A percentile compares a stretch with the other conserved stretches of the same genome.
These are phyloP conservation scores for Microtus ochrogaster DNA, from an alignment of 2,113 vertebrate species.

Conservation along the genomic window DNA sequence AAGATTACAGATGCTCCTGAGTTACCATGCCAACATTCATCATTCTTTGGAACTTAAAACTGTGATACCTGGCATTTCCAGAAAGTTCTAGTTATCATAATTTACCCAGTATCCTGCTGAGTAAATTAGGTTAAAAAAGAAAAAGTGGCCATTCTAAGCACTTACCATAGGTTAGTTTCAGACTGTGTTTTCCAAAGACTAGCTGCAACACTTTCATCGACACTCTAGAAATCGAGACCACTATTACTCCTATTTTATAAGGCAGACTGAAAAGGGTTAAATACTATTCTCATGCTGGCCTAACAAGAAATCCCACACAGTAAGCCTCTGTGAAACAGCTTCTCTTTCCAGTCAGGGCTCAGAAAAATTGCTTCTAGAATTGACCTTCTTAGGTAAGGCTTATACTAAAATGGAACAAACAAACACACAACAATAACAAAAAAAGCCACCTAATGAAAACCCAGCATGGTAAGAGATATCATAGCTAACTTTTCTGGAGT, in stretches of 20 bases:
- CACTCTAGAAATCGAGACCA: background rate
- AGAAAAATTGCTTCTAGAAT: slow-evolving; percentile 19
- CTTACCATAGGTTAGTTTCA: background rate
- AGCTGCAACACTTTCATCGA: background rate
- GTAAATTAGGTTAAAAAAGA: background rate
- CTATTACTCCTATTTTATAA: background rate
- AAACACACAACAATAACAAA: background rate
- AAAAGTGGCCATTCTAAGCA: background rate
- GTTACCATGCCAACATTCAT: no score
- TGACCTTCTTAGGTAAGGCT: background rate
- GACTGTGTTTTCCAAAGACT: background rate
- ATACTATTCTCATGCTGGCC: slow-evolving; percentile 18
- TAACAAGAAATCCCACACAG: background rate
- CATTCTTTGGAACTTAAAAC: background rate
- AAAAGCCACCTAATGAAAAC: background rate
- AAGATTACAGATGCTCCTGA: background rate
- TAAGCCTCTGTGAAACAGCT: background rate
- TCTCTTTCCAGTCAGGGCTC: background rate
- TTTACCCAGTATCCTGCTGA: background rate
- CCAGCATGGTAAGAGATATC: background rate
- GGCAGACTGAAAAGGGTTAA: slow-evolving; percentile 15
- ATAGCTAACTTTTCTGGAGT: slow-evolving; percentile 24
- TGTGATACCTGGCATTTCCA: background rate
- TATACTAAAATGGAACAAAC: slow-evolving; percentile 52
- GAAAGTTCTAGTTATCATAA: slow-evolving; percentile 31